These are phyloP conservation scores for Drosophila buzzatii DNA, from an alignment of 2,888 invertebrate genomes.

Conservation along the genomic window DNA sequence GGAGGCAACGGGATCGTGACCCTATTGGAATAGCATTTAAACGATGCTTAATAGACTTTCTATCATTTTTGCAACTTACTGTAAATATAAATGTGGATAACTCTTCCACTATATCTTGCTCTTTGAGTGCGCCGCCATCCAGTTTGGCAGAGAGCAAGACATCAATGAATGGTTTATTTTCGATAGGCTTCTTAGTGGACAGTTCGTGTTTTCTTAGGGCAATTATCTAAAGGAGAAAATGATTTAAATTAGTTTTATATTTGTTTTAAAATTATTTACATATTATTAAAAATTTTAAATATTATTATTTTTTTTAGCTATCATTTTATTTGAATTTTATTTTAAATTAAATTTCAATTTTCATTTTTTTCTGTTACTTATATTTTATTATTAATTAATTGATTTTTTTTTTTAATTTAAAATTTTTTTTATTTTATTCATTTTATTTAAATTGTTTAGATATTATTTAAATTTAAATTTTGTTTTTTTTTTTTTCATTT, in stretches of 20 bases:
- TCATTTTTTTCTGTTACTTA: no score
- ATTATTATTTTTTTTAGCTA: no score
- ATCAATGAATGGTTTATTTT: conserved; percentile 74
- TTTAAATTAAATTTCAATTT: no score
- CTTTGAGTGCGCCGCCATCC: conserved; percentile 70
- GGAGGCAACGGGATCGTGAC: conserved; percentile 87
- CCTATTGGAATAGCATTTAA: conserved; percentile 78
- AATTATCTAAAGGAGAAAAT: conserved; percentile 57
- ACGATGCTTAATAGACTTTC: background rate
- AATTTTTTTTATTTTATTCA: no score
- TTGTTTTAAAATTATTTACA: background rate
- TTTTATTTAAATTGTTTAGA: no score
- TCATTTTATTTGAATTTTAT: no score
- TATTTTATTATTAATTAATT: no score
- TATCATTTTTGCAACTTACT: conserved; percentile 42
- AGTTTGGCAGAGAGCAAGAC: conserved; percentile 73
- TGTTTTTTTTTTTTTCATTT: no score
- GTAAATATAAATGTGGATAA: conserved; percentile 82
- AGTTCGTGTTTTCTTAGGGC: conserved; percentile 54
- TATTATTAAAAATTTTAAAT: background rate
- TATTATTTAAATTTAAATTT: no score
- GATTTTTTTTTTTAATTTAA: no score
- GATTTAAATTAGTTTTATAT: background rate
- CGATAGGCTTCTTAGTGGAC: background rate
- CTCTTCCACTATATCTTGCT: conserved; percentile 78